Conservation (phyloP, 1,140 invertebrate genomes). For the Leptoteleia sp. region DNA sequence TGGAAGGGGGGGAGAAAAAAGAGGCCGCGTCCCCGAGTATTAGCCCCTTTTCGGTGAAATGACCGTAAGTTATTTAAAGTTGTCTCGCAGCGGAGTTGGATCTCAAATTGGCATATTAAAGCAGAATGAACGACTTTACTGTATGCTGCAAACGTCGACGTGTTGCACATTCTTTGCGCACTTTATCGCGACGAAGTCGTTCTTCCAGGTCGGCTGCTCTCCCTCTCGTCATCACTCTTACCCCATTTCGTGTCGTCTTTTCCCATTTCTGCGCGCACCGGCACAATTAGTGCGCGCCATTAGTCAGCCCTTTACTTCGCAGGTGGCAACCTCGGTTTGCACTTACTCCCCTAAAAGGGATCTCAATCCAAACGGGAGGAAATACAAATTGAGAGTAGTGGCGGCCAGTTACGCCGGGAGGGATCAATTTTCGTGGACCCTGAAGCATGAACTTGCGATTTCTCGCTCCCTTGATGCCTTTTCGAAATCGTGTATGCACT, state of each 20-base stretch:
- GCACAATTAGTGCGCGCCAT: conserved; percentile 71
- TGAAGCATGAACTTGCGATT: conserved; percentile 61
- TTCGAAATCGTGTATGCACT: conserved; percentile 37
- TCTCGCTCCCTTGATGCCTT: conserved; percentile 41
- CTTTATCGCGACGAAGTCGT: conserved; percentile 46
- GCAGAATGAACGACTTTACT: conserved; percentile 25
- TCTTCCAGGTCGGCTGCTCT: conserved; percentile 42
- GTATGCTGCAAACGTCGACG: conserved; percentile 35
- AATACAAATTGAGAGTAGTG: conserved; percentile 63
- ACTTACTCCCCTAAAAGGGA: conserved; percentile 60
- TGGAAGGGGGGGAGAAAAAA: not conserved
- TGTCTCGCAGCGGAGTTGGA: conserved; percentile 18
- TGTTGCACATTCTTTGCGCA: conserved; percentile 56
- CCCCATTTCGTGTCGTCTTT: conserved; percentile 44
- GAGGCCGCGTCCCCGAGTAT: not conserved
- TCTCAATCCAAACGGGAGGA: conserved; percentile 54
- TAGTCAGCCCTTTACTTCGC: conserved; percentile 68
- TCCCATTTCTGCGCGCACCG: conserved; percentile 37
- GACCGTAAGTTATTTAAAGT: conserved; percentile 26
- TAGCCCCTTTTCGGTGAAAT: not conserved
- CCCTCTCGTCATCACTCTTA: conserved; percentile 48
- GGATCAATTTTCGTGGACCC: conserved; percentile 61
- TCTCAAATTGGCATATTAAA: conserved; percentile 59
- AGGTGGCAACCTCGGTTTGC: conserved; percentile 62
- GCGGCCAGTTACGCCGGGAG: conserved; percentile 28